Conservation (phyloP, 2,797 vertebrate species). For the Pseudocheirus occidentalis region DNA sequence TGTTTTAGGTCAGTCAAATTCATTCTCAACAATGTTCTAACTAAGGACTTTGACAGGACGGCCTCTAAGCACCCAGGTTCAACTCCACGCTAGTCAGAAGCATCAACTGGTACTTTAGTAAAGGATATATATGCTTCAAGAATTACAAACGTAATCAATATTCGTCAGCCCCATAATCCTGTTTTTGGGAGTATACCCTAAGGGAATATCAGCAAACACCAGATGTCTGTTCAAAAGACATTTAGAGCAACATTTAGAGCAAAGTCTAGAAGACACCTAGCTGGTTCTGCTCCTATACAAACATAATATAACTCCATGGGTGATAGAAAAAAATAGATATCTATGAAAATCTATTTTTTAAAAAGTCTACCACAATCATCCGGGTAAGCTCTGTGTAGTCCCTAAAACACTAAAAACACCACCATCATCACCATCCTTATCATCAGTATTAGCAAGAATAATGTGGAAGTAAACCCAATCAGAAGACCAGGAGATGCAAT, state of each 20-base stretch:
- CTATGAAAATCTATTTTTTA: background rate
- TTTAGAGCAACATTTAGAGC: background rate
- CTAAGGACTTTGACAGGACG: background rate
- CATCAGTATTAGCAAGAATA: background rate
- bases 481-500: background rate
- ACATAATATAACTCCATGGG: background rate
- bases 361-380: background rate
- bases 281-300: background rate
- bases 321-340: background rate
- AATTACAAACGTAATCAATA: background rate
- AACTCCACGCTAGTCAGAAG: background rate
- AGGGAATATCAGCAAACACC: background rate
- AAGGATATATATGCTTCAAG: background rate
- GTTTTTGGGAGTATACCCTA: background rate
- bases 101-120: background rate
- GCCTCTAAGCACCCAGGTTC: background rate
- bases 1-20: background rate
- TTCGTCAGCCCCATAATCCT: background rate
- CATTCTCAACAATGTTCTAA: background rate
- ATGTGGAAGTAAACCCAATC: background rate
- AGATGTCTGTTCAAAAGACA: background rate
- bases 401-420: background rate
- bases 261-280: background rate
- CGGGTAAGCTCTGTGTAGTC: background rate
- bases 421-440: background rate